These are phyloP conservation scores for Parasteatoda tepidariorum DNA, from an alignment of 1,140 invertebrate genomes.

Conservation along the genomic window DNA sequence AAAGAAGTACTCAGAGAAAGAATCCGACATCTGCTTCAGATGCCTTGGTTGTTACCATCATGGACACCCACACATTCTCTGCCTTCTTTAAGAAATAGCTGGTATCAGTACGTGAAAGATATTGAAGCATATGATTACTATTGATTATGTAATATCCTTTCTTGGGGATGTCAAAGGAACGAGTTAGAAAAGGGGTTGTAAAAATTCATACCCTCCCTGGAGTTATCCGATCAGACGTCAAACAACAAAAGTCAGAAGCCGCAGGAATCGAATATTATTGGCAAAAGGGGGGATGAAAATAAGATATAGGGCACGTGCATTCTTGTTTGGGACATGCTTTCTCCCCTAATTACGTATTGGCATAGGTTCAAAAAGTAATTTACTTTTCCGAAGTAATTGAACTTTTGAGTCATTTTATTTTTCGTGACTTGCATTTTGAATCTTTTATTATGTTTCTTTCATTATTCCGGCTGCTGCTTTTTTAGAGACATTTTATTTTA, in stretches of 20 bases:
- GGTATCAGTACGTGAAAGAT: constrained; percentile 8
- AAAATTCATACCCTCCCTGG: neutral
- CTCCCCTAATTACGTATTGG: constrained; percentile 26
- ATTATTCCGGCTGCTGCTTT: neutral
- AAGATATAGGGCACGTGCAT: neutral
- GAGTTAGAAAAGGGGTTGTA: neutral
- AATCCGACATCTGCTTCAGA: constrained; percentile 22
- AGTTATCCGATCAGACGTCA: constrained; percentile 40
- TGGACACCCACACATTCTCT: neutral
- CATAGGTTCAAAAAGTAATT: constrained; percentile 48
- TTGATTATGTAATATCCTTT: constrained; percentile 46
- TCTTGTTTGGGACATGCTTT: neutral
- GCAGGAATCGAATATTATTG: constrained; percentile 39
- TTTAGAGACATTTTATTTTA: neutral
- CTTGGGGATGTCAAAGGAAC: constrained; percentile 14
- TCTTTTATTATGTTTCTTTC: constrained; percentile 5
- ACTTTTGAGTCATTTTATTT: constrained; percentile 26
- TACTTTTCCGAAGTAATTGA: constrained; percentile 32
- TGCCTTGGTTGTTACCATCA: neutral
- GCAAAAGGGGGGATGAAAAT: neutral
- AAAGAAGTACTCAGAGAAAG: neutral
- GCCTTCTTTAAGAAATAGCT: neutral
- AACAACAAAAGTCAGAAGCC: constrained; percentile 36
- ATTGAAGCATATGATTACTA: constrained; percentile 53
- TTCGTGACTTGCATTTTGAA: constrained; percentile 22